These are phyloP conservation scores for Tenthredo notha DNA, from an alignment of 2,888 invertebrate genomes.

Conservation along the genomic window DNA sequence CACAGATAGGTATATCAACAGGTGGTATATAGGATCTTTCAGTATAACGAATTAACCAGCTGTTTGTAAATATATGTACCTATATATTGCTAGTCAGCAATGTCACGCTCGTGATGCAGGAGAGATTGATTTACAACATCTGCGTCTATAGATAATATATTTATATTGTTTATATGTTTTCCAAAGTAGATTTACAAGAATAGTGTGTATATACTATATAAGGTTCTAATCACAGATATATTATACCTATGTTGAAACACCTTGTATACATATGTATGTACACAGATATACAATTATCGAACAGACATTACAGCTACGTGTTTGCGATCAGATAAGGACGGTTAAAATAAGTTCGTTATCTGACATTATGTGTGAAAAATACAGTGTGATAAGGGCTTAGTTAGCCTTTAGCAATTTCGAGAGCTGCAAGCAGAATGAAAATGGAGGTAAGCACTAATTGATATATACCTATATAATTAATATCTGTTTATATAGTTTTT, in stretches of 20 bases:
- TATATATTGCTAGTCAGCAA: not conserved
- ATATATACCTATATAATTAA: not conserved
- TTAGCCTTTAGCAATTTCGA: conserved; percentile 52
- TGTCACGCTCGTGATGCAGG: not conserved
- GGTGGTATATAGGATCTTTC: conserved; percentile 45
- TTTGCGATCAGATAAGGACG: conserved; percentile 63
- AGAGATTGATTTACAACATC: conserved; percentile 16
- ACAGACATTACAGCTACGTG: conserved; percentile 35
- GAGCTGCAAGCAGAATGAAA: conserved; percentile 64
- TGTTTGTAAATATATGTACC: not conserved
- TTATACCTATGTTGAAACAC: conserved; percentile 18
- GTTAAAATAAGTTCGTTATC: conserved; percentile 59
- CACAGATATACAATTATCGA: conserved; percentile 17
- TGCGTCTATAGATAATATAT: not conserved
- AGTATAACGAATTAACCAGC: conserved; percentile 9
- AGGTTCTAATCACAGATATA: not conserved
- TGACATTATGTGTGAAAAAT: conserved; percentile 51
- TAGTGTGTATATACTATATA: not conserved
- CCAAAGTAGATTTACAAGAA: not conserved
- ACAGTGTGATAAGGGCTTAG: conserved; percentile 53
- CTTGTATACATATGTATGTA: conserved; percentile 26
- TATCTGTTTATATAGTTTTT: not conserved
- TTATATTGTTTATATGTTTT: not conserved
- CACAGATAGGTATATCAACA: conserved; percentile 32
- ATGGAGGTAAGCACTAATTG: conserved; percentile 68